Evolutionary conservation across 2,888 invertebrate species (phyloP).

Genomic region (Apamea crenata): DNA sequence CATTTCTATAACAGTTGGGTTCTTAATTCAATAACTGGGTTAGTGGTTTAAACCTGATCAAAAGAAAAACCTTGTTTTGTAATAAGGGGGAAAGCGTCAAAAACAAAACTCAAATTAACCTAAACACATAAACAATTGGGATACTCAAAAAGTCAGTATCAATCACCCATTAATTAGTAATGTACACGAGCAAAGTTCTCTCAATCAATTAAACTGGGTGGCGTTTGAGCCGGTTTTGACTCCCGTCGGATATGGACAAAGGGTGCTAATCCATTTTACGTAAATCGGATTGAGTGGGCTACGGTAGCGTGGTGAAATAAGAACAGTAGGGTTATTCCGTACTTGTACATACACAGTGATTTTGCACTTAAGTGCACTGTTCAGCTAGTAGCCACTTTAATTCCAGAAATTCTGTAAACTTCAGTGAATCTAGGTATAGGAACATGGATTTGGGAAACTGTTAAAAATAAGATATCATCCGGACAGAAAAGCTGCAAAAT

Average conservation of each 20-base stretch:
- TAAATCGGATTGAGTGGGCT: conserved; percentile 42
- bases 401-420: neutral
- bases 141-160: conserved; percentile 16
- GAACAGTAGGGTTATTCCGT: conserved; percentile 3
- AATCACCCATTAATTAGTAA: conserved; percentile 41
- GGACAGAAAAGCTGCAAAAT: neutral
- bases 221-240: conserved; percentile 47
- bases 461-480: neutral
- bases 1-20: too few species aligned
- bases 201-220: conserved; percentile 57
- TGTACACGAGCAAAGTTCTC: conserved; percentile 51
- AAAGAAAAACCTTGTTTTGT: too few species aligned
- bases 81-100: too few species aligned
- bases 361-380: neutral
- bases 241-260: conserved; percentile 46
- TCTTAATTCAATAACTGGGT: too few species aligned
- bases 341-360: neutral
- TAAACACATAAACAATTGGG: neutral
- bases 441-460: neutral
- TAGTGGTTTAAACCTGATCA: too few species aligned
- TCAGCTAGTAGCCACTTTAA: neutral
- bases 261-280: conserved; percentile 48
- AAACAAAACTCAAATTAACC: neutral
- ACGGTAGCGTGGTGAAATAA: neutral
- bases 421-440: too few species aligned